These are phyloP conservation scores for Drosophila subquinaria DNA, from an alignment of 2,888 invertebrate genomes.

Conservation along the genomic window DNA sequence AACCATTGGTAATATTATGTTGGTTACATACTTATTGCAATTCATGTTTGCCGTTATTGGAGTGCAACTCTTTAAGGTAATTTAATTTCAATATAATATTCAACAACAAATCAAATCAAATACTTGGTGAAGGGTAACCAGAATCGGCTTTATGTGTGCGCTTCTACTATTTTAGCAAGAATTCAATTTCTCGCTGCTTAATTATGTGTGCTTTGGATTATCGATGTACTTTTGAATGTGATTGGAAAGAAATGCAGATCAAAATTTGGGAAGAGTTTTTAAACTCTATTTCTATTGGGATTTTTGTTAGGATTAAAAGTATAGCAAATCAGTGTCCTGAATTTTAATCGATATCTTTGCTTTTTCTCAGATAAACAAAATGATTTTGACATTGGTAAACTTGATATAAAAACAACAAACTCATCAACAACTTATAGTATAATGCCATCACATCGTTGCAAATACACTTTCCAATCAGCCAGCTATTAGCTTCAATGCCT, in stretches of 20 bases:
- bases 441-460: slow-evolving; percentile 29
- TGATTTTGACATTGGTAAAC: slow-evolving; percentile 41
- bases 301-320: slow-evolving; percentile 16
- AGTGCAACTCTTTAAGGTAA: slow-evolving; percentile 98
- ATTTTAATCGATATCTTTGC: slow-evolving; percentile 24
- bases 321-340: slow-evolving; percentile 9
- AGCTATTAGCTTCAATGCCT: slow-evolving; percentile 35
- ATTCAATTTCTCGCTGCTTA: slow-evolving; percentile 52
- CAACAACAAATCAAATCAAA: slow-evolving; percentile 39
- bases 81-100: slow-evolving; percentile 68
- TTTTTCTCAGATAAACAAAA: slow-evolving; percentile 37
- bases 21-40: slow-evolving; percentile 99
- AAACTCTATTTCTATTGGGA: background rate
- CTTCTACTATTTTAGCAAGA: slow-evolving; percentile 46
- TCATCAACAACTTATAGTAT: slow-evolving; percentile 26
- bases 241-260: slow-evolving; percentile 14
- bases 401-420: slow-evolving; percentile 13
- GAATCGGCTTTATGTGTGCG: slow-evolving; percentile 74
- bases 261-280: background rate
- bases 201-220: slow-evolving; percentile 67
- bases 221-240: slow-evolving; percentile 45
- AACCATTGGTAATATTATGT: slow-evolving; percentile 99
- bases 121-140: slow-evolving; percentile 64
- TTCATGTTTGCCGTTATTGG: slow-evolving; percentile 99
- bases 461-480: slow-evolving; percentile 34